A percentile compares a stretch with the other conserved stretches of the same genome.
phyloP scores from a whole-genome alignment of 2,113 vertebrate genomes.

The Mirounga angustirostris region DNA sequence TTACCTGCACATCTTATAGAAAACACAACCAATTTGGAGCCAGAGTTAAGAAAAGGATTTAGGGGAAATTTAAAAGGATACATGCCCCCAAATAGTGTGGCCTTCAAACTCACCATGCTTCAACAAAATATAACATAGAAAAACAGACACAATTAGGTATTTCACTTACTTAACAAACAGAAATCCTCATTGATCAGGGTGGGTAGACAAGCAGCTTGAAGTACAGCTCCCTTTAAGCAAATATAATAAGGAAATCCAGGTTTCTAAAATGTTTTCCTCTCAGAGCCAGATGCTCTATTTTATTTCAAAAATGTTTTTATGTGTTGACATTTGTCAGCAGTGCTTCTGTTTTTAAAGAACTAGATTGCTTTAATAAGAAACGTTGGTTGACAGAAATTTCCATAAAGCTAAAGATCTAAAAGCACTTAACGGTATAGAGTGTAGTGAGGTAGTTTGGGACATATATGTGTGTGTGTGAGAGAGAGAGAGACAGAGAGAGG shows the following conservation, averaged over 20 bases:
- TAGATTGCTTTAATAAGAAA: neutral
- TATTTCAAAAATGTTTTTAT: neutral
- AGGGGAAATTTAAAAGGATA: slow-evolving; percentile 51
- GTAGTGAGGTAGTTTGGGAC: neutral
- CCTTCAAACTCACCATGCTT: slow-evolving; percentile 28
- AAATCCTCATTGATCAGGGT: slow-evolving; percentile 38
- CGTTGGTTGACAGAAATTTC: neutral
- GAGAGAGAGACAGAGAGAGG: too few relatives aligned
- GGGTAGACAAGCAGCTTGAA: neutral
- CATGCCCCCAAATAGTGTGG: neutral
- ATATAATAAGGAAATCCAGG: slow-evolving; percentile 44
- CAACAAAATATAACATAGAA: slow-evolving; percentile 11
- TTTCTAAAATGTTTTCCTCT: slow-evolving; percentile 19
- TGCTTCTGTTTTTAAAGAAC: neutral
- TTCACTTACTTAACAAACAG: slow-evolving; percentile 30
- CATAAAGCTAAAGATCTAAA: slow-evolving; percentile 8
- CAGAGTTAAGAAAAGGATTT: slow-evolving; percentile 19
- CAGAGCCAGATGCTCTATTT: neutral
- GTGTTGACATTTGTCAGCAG: slow-evolving; percentile 25
- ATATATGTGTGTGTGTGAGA: neutral
- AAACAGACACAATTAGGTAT: slow-evolving; percentile 60
- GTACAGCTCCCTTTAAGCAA: neutral
- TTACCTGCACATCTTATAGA: slow-evolving; percentile 8
- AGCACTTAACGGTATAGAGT: neutral
- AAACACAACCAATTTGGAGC: neutral